phyloP scores from a whole-genome alignment of 2,797 vertebrate species.

The Rhadinocentrus ornatus region DNA sequence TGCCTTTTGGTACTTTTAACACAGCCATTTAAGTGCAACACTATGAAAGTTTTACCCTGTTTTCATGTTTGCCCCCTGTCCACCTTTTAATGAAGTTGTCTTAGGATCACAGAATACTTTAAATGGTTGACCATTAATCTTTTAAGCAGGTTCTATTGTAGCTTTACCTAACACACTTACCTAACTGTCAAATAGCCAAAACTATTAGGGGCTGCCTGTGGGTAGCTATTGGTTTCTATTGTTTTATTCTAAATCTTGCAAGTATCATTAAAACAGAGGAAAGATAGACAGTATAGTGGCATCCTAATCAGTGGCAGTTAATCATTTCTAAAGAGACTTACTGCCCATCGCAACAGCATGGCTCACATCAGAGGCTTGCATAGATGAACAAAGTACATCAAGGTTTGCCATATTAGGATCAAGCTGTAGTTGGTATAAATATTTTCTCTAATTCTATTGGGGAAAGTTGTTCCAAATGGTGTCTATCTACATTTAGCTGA shows the following conservation, averaged over 20 bases:
- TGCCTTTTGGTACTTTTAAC: no score
- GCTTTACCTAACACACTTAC: background rate
- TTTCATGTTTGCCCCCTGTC: background rate
- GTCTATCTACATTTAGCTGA: background rate
- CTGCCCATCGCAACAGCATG: background rate
- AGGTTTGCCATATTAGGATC: background rate
- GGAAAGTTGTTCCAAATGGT: constrained; percentile 10
- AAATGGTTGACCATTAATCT: background rate
- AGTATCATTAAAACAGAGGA: no score
- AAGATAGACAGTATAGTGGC: background rate
- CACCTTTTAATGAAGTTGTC: background rate
- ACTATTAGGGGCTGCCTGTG: no score
- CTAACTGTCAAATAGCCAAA: no score
- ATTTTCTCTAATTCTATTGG: constrained; percentile 1
- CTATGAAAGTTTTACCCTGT: background rate
- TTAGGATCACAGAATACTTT: background rate
- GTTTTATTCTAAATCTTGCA: no score
- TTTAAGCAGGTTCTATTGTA: background rate
- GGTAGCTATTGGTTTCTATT: background rate
- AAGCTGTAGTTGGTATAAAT: background rate
- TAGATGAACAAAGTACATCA: background rate
- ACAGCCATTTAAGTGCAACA: background rate
- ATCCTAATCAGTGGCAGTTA: no score
- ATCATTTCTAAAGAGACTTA: background rate
- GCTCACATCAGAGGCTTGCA: background rate